A percentile compares a stretch with the other conserved stretches of the same genome.
Evolutionary conservation across 2,888 invertebrate species (phyloP).

Genomic region (Pogonocherus hispidulus): DNA sequence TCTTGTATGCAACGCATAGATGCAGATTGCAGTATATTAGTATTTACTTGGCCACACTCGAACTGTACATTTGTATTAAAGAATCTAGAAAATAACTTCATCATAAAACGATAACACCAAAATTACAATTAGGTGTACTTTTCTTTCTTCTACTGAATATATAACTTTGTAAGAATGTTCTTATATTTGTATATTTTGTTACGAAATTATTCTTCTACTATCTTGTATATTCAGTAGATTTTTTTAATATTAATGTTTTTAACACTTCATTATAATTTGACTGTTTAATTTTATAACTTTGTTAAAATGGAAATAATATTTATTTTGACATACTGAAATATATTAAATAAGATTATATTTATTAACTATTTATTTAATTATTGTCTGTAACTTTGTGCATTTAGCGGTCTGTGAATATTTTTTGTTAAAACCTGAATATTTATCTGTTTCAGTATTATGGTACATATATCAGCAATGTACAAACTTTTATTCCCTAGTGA

Average conservation of each 20-base stretch:
- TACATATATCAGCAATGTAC: conserved; percentile 23
- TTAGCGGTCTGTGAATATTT: conserved; percentile 47
- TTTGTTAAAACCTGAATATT: conserved; percentile 30
- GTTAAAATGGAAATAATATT: conserved; percentile 28
- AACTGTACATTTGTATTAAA: conserved; percentile 36
- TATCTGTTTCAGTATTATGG: conserved; percentile 33
- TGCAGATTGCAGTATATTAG: neutral
- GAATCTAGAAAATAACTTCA: conserved; percentile 7
- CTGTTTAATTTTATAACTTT: conserved; percentile 38
- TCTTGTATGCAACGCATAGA: conserved; percentile 1
- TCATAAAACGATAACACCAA: conserved; percentile 20
- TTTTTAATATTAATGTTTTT: conserved; percentile 23
- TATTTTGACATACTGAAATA: conserved; percentile 41
- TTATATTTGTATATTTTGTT: conserved; percentile 28
- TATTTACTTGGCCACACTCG: conserved; percentile 34
- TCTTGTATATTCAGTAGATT: conserved; percentile 15
- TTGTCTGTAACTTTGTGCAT: conserved; percentile 42
- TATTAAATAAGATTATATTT: conserved; percentile 49
- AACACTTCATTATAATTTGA: conserved; percentile 29
- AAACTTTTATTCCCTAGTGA: neutral
- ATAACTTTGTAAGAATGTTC: neutral
- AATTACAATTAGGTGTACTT: conserved; percentile 20
- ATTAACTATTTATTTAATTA: conserved; percentile 50
- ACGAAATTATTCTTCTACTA: conserved; percentile 15
- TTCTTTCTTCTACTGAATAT: conserved; percentile 22